Evolutionary conservation across 2,888 invertebrate genomes (phyloP), one percentile per base, ranked within the genome.

Genomic region (Caenorhabditis sp.): DNA sequence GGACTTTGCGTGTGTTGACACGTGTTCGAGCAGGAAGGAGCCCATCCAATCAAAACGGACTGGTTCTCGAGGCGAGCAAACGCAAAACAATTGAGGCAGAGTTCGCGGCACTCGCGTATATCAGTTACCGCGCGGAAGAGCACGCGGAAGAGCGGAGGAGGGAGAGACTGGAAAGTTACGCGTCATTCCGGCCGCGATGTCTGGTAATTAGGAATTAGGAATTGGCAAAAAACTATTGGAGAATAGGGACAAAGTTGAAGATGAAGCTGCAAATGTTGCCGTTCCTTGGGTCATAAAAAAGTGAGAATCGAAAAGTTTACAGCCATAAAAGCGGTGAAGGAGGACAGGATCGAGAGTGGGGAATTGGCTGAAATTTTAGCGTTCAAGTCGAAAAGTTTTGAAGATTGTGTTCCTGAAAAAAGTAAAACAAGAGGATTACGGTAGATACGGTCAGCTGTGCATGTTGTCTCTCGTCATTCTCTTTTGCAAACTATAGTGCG

Each of bases 1-100:
- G 30, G 9, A 30, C 30, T 30, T 30, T 30, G 30, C 9, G 30
- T 30, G 26, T 41, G 55, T 56, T 56, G 52, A 52, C 52, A 52
- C 52, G 52, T 52, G 52, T 52, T 35, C 52, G 30, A 30, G 30
- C 30, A 9, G 9, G 30, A 30, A 9, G 9, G 30, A 30, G 30
- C 48, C 20, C 43, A n/a, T n/a, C n/a, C n/a, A n/a, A n/a, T n/a
- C n/a, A 30, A 9, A 30, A 9, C 30, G 6, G 30, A 35, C 35
- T 13, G 13, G 35, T 35, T 35, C 35, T 35, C 35, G 35, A 35
- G 6, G 9, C 4, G 35, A 2, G 35, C 35, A 35, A 35, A 35
- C 9, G 35, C 35, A 35, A 35, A 35, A 35, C 35, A 35, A 35
- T 35, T 7, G 35, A 35, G 35, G 6, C 35, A 13, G 35, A 35